phyloP scores from a whole-genome alignment of 2,797 vertebrate species.

The Neosilurus hyrtlii region DNA sequence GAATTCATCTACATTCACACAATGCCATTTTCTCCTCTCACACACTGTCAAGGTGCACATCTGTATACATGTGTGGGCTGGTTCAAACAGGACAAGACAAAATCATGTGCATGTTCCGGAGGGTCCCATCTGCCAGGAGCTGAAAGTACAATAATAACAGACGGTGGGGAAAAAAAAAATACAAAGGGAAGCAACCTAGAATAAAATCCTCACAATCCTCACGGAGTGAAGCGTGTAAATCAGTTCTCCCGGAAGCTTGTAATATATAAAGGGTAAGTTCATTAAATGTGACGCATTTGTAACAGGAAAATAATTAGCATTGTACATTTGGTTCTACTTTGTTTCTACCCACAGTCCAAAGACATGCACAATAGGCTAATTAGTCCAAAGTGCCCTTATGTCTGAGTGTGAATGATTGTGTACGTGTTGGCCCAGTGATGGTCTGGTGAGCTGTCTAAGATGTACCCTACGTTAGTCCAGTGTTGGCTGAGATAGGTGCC shows the following conservation, averaged over 20 bases:
- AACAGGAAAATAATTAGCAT: neutral
- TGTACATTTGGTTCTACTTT: neutral
- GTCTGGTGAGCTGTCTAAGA: no score
- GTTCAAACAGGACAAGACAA: slow-evolving; percentile 24
- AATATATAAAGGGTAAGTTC: neutral
- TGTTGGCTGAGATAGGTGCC: no score
- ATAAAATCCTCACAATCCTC: neutral
- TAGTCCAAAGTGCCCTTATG: no score
- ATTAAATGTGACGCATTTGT: neutral
- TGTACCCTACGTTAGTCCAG: no score
- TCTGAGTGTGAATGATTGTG: no score
- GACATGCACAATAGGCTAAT: no score
- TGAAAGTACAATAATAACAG: neutral
- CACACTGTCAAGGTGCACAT: slow-evolving; percentile 19
- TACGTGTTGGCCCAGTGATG: no score
- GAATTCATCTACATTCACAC: slow-evolving; percentile 62
- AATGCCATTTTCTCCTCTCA: slow-evolving; percentile 50
- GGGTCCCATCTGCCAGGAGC: neutral
- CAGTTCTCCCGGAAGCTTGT: neutral
- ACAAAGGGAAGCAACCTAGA: neutral
- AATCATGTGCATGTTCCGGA: neutral
- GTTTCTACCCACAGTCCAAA: no score
- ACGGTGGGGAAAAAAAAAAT: no score
- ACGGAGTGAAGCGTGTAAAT: neutral
- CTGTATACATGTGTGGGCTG: slow-evolving; percentile 17